Conservation (phyloP, 2,113 vertebrate genomes). For the Physeter macrocephalus region DNA sequence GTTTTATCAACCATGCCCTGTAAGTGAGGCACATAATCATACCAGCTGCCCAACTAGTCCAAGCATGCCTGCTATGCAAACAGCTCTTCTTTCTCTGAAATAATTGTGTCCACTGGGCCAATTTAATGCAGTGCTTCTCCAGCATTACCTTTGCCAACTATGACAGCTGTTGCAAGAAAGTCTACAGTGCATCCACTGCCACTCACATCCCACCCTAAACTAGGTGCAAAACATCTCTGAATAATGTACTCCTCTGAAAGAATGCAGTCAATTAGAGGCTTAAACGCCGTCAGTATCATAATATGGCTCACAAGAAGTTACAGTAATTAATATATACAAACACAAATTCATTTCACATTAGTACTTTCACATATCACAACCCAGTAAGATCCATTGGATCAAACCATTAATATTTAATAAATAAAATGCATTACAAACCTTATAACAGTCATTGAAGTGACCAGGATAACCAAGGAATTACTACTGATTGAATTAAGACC, state of each 20-base stretch:
- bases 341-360: slow-evolving; percentile 7
- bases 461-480: not conserved
- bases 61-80: slow-evolving; percentile 56
- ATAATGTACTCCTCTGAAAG: slow-evolving; percentile 51
- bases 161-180: slow-evolving; percentile 71
- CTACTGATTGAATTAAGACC: not conserved
- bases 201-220: not conserved
- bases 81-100: slow-evolving; percentile 55
- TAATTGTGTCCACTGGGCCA: slow-evolving; percentile 69
- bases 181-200: not conserved
- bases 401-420: slow-evolving; percentile 31
- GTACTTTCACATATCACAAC: not conserved
- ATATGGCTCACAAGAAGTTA: slow-evolving; percentile 44
- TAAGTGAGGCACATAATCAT: slow-evolving; percentile 55
- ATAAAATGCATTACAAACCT: not conserved
- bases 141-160: slow-evolving; percentile 61
- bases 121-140: slow-evolving; percentile 57
- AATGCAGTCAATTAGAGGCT: not conserved
- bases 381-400: not conserved
- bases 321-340: not conserved
- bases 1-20: slow-evolving; percentile 44
- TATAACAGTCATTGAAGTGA: not conserved
- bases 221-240: slow-evolving; percentile 45
- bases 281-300: slow-evolving; percentile 23
- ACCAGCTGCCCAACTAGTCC: slow-evolving; percentile 59